Evolutionary conservation across 2,888 invertebrate genomes (phyloP).

Genomic region (Orthonevra nobilis): DNA sequence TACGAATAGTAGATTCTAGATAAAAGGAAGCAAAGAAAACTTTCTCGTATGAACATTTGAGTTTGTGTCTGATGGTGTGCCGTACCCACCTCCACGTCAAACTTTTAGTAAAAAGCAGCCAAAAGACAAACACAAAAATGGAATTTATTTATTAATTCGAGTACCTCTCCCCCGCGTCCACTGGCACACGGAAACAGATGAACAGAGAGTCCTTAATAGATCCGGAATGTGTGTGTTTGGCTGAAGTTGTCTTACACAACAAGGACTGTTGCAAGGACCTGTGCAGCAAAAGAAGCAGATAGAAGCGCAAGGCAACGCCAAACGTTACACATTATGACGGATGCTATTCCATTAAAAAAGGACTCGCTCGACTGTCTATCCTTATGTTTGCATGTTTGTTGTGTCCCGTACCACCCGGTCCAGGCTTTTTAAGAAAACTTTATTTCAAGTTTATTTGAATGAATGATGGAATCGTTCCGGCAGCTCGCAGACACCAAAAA

Average conservation of each 20-base stretch:
- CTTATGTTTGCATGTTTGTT: neutral
- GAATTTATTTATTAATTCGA: constrained; percentile 69
- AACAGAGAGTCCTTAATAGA: constrained; percentile 19
- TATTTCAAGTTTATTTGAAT: constrained; percentile 69
- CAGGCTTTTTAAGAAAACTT: too few relatives aligned
- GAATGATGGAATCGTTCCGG: constrained; percentile 59
- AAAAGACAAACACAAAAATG: constrained; percentile 62
- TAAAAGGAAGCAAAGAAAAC: constrained; percentile 37
- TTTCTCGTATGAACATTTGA: too few relatives aligned
- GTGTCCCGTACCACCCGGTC: too few relatives aligned
- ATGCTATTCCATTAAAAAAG: constrained; percentile 54
- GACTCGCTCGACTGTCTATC: constrained; percentile 22
- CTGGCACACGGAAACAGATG: constrained; percentile 6
- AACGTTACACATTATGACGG: constrained; percentile 52
- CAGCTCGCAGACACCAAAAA: constrained; percentile 42
- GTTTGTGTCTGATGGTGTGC: constrained; percentile 22
- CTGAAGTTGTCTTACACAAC: too few relatives aligned
- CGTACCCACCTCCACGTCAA: too few relatives aligned
- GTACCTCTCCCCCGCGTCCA: constrained; percentile 6
- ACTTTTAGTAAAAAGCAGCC: constrained; percentile 12
- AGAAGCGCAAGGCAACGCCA: constrained; percentile 28
- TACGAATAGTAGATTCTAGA: constrained; percentile 59
- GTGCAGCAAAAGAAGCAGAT: constrained; percentile 6
- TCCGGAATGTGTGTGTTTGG: neutral
- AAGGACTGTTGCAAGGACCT: constrained; percentile 3